Percentiles rank a stretch among this genome's conserved stretches.
These are phyloP conservation scores for Armadillidium nasatum DNA, from an alignment of 1,140 invertebrate species.

Conservation along the genomic window DNA sequence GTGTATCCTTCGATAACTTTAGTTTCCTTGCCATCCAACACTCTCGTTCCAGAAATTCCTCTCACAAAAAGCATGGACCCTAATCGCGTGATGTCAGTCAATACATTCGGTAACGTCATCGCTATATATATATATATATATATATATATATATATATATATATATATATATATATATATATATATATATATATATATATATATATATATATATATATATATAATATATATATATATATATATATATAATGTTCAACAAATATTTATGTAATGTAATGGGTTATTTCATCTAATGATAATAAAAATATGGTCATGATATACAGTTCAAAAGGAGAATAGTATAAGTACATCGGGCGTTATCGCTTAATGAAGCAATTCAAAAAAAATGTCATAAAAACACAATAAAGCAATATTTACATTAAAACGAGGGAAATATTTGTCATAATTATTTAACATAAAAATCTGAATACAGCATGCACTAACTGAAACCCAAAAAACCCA, in stretches of 20 bases:
- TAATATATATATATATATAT: neutral
- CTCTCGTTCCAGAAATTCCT: constrained; percentile 65
- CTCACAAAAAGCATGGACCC: constrained; percentile 69
- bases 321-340: too few relatives aligned
- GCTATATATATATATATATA: constrained; percentile 5
- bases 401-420: too few relatives aligned
- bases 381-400: too few relatives aligned
- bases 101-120: constrained; percentile 48
- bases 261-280: too few relatives aligned
- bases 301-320: too few relatives aligned
- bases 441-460: too few relatives aligned
- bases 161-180: neutral
- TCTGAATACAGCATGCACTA: too few relatives aligned
- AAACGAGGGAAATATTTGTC: too few relatives aligned
- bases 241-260: too few relatives aligned
- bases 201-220: neutral
- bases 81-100: constrained; percentile 57
- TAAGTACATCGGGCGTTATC: too few relatives aligned
- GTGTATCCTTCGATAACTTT: constrained; percentile 58
- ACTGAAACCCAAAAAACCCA: too few relatives aligned
- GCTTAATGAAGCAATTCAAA: too few relatives aligned
- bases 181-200: constrained; percentile 18
- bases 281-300: neutral
- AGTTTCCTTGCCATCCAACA: constrained; percentile 56
- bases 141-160: neutral